Conservation (phyloP, 2,113 vertebrate species). For the Mungos mungo region DNA sequence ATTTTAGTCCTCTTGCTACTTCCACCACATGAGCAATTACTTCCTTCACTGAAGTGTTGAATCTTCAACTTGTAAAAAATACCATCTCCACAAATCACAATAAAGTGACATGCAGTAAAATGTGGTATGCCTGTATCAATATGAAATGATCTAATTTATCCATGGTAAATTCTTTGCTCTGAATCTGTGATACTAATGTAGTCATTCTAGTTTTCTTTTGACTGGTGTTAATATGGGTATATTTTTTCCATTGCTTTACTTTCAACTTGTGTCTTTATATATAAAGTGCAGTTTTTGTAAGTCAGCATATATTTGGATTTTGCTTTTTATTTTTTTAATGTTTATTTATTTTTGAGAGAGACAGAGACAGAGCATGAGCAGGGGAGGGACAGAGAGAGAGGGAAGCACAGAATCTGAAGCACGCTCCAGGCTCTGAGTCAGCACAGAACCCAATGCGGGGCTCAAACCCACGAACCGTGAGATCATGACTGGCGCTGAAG, state of each 20-base stretch:
- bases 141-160: neutral
- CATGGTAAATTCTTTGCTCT: neutral
- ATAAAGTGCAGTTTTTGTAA: neutral
- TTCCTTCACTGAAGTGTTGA: neutral
- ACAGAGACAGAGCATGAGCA: too few species aligned
- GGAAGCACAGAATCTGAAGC: too few species aligned
- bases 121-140: neutral
- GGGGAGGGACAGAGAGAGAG: too few species aligned
- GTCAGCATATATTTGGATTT: neutral
- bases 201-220: neutral
- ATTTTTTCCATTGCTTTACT: neutral
- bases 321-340: neutral
- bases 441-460: too few species aligned
- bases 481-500: too few species aligned
- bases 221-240: neutral
- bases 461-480: too few species aligned
- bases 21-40: neutral
- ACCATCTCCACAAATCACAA: neutral
- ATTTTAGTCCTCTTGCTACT: neutral
- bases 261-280: neutral
- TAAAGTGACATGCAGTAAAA: neutral
- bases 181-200: neutral
- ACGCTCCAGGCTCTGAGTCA: too few species aligned
- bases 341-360: too few species aligned
- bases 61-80: neutral